A percentile compares a stretch with the other conserved stretches of the same genome.
phyloP scores from a whole-genome alignment of 2,797 vertebrate genomes.

The Capromys pilorides region DNA sequence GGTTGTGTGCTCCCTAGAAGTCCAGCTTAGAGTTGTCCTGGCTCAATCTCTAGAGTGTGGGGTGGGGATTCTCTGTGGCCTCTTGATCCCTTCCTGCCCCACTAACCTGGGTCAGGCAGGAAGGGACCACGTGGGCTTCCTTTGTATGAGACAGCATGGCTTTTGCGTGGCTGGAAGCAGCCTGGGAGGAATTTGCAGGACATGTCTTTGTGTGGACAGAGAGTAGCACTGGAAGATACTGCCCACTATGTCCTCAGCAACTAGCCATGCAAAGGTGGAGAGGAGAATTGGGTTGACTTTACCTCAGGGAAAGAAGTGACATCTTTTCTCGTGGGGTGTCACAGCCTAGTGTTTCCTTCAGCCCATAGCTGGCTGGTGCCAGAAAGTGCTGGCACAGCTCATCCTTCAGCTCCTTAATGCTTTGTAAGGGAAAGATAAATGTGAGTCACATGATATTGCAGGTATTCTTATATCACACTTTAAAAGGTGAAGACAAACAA shows the following conservation, averaged over 20 bases:
- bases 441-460: constrained; percentile 19
- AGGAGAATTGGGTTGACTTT: not conserved
- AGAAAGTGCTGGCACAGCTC: not conserved
- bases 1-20: not conserved
- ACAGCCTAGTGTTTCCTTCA: not conserved
- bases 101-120: not conserved
- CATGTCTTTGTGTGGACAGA: not conserved
- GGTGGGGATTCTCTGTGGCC: not conserved
- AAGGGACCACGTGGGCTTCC: constrained; percentile 10
- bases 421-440: not conserved
- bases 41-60: not conserved
- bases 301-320: not conserved
- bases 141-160: not conserved
- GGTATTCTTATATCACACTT: not conserved
- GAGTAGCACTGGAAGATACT: not conserved
- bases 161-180: not conserved
- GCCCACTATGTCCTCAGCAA: not conserved
- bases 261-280: not conserved
- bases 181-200: constrained; percentile 16
- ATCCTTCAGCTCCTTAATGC: not conserved
- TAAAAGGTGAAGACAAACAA: constrained; percentile 49
- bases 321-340: constrained; percentile 7
- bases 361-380: not conserved
- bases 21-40: not conserved
- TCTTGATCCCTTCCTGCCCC: no score